Evolutionary conservation across 2,888 invertebrate genomes (phyloP).

Genomic region (Andrena fulva): DNA sequence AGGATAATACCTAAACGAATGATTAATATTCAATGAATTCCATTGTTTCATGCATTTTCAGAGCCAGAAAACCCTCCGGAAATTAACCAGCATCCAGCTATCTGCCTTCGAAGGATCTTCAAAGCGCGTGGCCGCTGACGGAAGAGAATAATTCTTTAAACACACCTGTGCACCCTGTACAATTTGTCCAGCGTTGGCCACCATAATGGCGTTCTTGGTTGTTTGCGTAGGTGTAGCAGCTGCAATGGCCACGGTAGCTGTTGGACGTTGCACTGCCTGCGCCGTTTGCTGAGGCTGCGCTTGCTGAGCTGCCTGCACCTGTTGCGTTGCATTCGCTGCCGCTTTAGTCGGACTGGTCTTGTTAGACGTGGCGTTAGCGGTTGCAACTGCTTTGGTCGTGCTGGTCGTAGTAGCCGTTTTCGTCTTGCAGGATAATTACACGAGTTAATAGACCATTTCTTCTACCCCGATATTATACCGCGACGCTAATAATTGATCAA

Average conservation of each 20-base stretch:
- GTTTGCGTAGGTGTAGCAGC: constrained; percentile 69
- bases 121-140: background rate
- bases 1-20: constrained; percentile 83
- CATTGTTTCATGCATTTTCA: too few species aligned
- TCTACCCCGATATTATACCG: background rate
- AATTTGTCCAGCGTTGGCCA: constrained; percentile 82
- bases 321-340: constrained; percentile 74
- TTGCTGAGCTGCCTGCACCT: constrained; percentile 75
- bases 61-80: too few species aligned
- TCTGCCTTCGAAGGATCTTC: too few species aligned
- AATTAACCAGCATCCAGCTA: too few species aligned
- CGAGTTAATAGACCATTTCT: background rate
- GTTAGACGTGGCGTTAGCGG: constrained; percentile 35
- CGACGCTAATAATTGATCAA: background rate
- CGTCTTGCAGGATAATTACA: constrained; percentile 56
- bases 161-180: constrained; percentile 74
- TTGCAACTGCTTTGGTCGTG: constrained; percentile 43
- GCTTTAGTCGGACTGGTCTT: constrained; percentile 76
- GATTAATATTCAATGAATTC: too few species aligned
- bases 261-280: constrained; percentile 73
- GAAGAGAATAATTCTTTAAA: constrained; percentile 1
- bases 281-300: constrained; percentile 66
- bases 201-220: constrained; percentile 79
- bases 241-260: constrained; percentile 72
- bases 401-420: constrained; percentile 75